Conservation (phyloP, 2,888 invertebrate genomes). For the Ganaspis brasiliensis region DNA sequence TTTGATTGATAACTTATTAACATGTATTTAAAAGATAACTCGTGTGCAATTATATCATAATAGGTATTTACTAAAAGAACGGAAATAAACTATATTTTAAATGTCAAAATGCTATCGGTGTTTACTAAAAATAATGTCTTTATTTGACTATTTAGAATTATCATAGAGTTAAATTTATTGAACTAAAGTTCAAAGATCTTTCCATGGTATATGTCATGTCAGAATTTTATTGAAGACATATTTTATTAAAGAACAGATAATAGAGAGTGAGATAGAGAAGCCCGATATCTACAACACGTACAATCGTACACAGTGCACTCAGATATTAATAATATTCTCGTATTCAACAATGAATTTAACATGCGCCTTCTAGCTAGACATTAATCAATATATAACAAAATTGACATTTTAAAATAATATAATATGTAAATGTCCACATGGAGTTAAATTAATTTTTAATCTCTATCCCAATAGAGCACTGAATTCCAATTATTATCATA, state of each 20-base stretch:
- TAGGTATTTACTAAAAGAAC: no score
- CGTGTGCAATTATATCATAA: no score
- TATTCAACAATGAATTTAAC: neutral
- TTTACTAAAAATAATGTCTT: neutral
- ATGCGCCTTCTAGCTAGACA: neutral
- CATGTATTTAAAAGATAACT: no score
- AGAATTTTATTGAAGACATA: slow-evolving; percentile 1
- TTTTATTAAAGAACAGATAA: neutral
- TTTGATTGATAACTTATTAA: no score
- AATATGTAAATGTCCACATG: neutral
- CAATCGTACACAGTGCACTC: neutral
- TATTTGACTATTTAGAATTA: neutral
- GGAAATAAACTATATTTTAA: no score
- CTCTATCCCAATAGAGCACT: neutral
- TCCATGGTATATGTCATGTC: neutral
- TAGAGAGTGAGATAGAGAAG: neutral
- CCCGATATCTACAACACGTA: slow-evolving; percentile 12
- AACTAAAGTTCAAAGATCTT: neutral
- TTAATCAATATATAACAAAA: slow-evolving; percentile 9
- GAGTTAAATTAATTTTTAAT: slow-evolving; percentile 13
- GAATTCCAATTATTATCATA: no score
- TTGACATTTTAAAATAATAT: neutral
- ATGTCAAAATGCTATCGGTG: no score
- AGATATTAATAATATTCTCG: neutral
- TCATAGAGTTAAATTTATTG: neutral